These are phyloP conservation scores for Dromiciops gliroides DNA, from an alignment of 2,113 vertebrate genomes.

Conservation along the genomic window DNA sequence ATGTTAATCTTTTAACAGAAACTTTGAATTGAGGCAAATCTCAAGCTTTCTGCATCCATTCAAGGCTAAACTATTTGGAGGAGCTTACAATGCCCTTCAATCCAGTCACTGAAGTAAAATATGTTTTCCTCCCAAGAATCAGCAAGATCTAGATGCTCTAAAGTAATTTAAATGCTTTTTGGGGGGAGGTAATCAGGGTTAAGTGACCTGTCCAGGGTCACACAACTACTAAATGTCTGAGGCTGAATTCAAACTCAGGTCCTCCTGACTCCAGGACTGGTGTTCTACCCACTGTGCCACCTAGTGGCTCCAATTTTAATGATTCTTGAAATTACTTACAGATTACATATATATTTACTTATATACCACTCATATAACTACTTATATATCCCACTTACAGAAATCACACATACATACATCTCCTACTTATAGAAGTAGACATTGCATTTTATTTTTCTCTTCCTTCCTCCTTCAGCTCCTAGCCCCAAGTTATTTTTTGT, in stretches of 20 bases:
- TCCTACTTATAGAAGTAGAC: conserved; percentile 18
- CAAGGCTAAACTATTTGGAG: conserved; percentile 22
- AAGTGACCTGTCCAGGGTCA: neutral
- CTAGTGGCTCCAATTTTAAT: neutral
- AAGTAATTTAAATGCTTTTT: neutral
- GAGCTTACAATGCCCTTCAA: neutral
- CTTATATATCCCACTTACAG: too few species aligned
- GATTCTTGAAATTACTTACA: conserved; percentile 8
- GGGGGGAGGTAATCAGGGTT: neutral
- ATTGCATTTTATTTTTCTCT: neutral
- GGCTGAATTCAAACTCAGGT: neutral
- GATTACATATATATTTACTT: too few species aligned
- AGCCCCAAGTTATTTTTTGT: neutral
- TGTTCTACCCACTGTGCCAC: neutral
- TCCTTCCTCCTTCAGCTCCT: neutral
- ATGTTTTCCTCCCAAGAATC: neutral
- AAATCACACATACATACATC: too few species aligned
- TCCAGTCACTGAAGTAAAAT: neutral
- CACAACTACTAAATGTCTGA: neutral
- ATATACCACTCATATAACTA: too few species aligned
- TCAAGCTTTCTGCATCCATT: neutral
- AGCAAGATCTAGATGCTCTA: conserved; percentile 1
- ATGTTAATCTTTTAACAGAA: neutral
- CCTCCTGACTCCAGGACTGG: neutral
- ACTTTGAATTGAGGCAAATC: neutral